phyloP scores from a whole-genome alignment of 2,888 invertebrate species.

The Trachelus stipa region DNA sequence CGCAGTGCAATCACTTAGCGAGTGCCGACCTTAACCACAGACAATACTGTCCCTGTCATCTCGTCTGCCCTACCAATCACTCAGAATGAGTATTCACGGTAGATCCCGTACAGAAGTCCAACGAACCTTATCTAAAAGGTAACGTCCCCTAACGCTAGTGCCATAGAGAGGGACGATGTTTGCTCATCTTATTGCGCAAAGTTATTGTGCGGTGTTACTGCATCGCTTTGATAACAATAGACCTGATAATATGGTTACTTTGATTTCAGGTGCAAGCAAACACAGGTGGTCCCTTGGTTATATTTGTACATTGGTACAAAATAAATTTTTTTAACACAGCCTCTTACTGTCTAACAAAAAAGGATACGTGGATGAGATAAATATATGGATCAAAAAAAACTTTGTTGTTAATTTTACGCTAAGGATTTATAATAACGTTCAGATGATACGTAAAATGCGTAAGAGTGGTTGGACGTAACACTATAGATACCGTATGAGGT shows the following conservation, averaged over 20 bases:
- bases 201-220: slow-evolving; percentile 9
- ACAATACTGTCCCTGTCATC: slow-evolving; percentile 59
- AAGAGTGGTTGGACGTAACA: neutral
- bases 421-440: neutral
- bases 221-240: slow-evolving; percentile 2
- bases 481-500: neutral
- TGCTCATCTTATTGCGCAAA: slow-evolving; percentile 25
- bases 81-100: slow-evolving; percentile 38
- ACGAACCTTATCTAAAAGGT: neutral
- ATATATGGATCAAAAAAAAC: neutral
- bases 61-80: slow-evolving; percentile 53
- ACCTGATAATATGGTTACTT: slow-evolving; percentile 27
- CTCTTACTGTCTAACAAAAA: neutral
- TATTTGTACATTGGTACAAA: neutral
- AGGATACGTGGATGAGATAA: neutral
- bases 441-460: neutral
- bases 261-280: slow-evolving; percentile 63
- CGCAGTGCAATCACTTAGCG: slow-evolving; percentile 54
- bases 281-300: slow-evolving; percentile 54
- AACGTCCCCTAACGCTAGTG: neutral
- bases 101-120: neutral
- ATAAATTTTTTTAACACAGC: neutral
- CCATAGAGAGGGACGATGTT: slow-evolving; percentile 11
- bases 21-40: slow-evolving; percentile 42
- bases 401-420: neutral